A percentile compares a stretch with the other conserved stretches of the same genome.
phyloP scores from a whole-genome alignment of 2,113 vertebrate species.

The Pseudopipra pipra region DNA sequence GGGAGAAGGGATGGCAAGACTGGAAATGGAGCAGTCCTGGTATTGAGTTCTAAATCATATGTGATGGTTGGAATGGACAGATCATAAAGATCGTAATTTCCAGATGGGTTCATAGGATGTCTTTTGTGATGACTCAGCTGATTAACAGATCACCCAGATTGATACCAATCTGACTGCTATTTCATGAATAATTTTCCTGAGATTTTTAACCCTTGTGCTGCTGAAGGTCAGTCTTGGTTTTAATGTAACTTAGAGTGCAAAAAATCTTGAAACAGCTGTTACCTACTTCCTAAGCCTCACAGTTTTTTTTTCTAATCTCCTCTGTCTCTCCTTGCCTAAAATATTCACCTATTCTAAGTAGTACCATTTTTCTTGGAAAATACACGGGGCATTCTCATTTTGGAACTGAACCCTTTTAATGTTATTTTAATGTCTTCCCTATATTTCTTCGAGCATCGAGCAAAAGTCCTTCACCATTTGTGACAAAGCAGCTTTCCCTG shows the following conservation, averaged over 20 bases:
- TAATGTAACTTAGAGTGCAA: not conserved
- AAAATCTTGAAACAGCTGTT: not conserved
- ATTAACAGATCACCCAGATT: not conserved
- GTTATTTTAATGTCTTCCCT: not conserved
- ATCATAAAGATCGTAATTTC: constrained; percentile 48
- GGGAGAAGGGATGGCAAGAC: not conserved
- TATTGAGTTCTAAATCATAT: not conserved
- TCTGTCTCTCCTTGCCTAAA: not conserved
- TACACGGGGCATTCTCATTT: not conserved
- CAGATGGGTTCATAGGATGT: not conserved
- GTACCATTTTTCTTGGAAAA: not conserved
- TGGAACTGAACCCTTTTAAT: not conserved
- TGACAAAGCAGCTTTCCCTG: not conserved
- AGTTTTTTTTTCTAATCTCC: not conserved
- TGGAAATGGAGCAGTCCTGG: not conserved
- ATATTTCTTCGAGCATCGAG: not conserved
- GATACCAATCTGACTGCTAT: not conserved
- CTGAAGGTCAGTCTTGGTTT: not conserved
- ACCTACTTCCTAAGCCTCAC: not conserved
- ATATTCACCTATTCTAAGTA: not conserved
- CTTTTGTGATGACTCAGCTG: constrained; percentile 47
- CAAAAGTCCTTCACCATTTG: not conserved
- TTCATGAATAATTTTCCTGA: not conserved
- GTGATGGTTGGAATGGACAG: not conserved
- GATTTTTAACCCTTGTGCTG: not conserved